Evolutionary conservation across 2,888 invertebrate genomes (phyloP).

Genomic region (Gryllus longicercus): DNA sequence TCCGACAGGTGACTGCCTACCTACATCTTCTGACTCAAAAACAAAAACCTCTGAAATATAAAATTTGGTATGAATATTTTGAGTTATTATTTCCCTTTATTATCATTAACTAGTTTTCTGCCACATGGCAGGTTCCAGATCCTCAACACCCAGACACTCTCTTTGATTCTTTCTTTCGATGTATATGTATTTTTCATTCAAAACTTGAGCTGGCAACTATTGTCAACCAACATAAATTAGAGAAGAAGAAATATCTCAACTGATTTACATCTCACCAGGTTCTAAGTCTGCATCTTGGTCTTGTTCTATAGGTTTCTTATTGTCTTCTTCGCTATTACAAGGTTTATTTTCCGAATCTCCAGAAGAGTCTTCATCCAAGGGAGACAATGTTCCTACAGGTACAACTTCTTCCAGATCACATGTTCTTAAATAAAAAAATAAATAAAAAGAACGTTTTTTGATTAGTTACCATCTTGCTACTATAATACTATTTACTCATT

Average conservation of each 20-base stretch:
- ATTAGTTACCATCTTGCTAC: too few relatives aligned
- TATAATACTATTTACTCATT: too few relatives aligned
- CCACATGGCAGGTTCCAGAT: too few relatives aligned
- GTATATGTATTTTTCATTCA: too few relatives aligned
- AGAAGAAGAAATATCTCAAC: too few relatives aligned
- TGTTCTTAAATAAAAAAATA: conserved; percentile 46
- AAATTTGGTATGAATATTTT: conserved; percentile 25
- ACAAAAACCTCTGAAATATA: conserved; percentile 59
- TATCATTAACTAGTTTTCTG: too few relatives aligned
- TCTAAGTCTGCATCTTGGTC: not conserved
- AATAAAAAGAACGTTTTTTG: not conserved
- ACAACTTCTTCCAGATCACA: conserved; percentile 54
- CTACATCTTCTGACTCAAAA: conserved; percentile 61
- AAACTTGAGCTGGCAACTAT: too few relatives aligned
- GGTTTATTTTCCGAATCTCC: conserved; percentile 48
- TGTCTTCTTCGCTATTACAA: not conserved
- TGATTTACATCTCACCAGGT: not conserved
- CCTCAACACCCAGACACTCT: too few relatives aligned
- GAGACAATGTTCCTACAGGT: conserved; percentile 46
- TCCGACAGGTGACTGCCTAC: conserved; percentile 26
- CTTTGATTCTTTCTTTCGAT: too few relatives aligned
- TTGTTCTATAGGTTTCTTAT: not conserved
- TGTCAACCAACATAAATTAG: too few relatives aligned
- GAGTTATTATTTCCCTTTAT: not conserved
- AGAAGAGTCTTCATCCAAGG: conserved; percentile 56